phyloP scores from a whole-genome alignment of 2,113 vertebrate genomes.

The Bos javanicus region DNA sequence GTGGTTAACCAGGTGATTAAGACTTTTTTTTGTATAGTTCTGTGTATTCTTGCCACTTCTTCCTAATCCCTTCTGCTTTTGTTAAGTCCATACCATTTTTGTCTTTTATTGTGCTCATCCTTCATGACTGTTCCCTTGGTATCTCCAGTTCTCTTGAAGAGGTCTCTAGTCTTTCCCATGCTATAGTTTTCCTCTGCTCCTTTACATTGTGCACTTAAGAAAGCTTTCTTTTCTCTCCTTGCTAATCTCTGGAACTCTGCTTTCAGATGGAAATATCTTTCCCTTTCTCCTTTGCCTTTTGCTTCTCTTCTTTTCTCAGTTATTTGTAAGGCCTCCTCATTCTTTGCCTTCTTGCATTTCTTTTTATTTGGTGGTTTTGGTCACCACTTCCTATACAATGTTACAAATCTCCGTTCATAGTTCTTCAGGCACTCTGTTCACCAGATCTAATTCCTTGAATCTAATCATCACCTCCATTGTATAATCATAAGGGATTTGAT shows the following conservation, averaged over 20 bases:
- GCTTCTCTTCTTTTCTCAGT: neutral
- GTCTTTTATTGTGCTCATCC: neutral
- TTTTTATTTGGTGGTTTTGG: neutral
- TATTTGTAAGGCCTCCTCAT: neutral
- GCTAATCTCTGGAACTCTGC: neutral
- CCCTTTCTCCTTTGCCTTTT: neutral
- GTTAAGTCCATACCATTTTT: neutral
- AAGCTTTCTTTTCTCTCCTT: neutral
- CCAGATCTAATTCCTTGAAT: neutral
- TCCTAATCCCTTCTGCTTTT: neutral
- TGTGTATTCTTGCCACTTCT: neutral
- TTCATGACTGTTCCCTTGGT: neutral
- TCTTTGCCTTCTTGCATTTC: neutral
- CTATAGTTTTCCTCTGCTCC: neutral
- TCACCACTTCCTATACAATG: neutral
- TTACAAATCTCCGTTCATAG: neutral
- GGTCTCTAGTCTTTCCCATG: neutral
- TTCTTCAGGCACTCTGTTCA: neutral
- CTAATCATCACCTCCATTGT: neutral
- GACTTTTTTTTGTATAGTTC: neutral
- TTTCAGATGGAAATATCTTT: neutral
- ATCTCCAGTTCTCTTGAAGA: neutral
- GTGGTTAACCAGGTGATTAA: neutral
- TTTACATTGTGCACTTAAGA: neutral
- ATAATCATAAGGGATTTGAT: neutral